Evolutionary conservation across 1,140 invertebrate species (phyloP), one percentile per base, ranked within the genome.

Genomic region (Dinoponera quadriceps): DNA sequence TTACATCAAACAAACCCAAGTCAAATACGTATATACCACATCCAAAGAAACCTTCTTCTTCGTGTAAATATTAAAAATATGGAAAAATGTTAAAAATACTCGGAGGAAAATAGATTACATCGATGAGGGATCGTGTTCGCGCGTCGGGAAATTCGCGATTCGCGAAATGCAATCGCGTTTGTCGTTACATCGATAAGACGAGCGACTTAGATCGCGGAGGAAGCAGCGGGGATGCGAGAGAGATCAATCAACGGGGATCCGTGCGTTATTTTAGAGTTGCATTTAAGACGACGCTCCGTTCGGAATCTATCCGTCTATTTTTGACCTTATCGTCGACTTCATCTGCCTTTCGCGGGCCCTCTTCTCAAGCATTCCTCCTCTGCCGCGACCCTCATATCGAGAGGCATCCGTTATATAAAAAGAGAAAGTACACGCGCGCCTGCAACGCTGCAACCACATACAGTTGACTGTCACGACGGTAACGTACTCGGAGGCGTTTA

Each of bases 381-480:
- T 9, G 38, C 38, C 11, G 3, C 16, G 49, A 13, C n/a, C 60
- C 27, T 60, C 49, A 44, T 20, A 44, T 18, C 0, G 3, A 14
- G 11, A 33, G 22, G n/a, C 14, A 22, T 25, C 3, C 4, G 14
- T 5, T 18, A 14, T 18, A 14, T 9, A 66, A 27, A 60, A 20
- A 51, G 55, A 71, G 57, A 85, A 49, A 38, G 33, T 49, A 25
- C 3, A 25, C n/a, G 49, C 63, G 66, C 88, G 60, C 89, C 89
- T 89, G 55, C n/a, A 0, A 71, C 48, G 72, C 62, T 27, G 83
- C 81, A 88, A 89, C 84, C 80, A 55, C 18, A 3, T 25, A 59
- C 72, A 63, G 57, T 20, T 7, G 33, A 5, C 9, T 33, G 88
- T 86, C 55, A 29, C 27, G 22, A n/a, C 2, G 49, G 49, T 48